Evolutionary conservation across 2,113 vertebrate species (phyloP).

Genomic region (Syngnathus scovelli): DNA sequence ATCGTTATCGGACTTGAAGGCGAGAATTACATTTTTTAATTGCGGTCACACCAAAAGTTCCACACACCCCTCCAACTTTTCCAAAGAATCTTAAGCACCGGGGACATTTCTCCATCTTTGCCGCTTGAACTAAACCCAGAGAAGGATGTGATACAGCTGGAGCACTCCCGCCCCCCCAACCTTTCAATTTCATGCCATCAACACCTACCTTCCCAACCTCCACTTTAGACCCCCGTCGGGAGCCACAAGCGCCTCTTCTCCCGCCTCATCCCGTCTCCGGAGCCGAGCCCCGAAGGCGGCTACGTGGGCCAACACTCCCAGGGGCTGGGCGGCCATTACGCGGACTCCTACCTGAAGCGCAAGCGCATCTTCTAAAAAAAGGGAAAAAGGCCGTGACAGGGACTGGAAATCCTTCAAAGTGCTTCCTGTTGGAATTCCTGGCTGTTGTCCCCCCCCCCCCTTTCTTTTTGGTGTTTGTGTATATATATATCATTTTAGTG

Average conservation of each 20-base stretch:
- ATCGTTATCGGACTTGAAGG: too few relatives aligned
- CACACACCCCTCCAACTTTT: not conserved
- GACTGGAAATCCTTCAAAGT: not conserved
- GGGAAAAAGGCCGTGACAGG: constrained; percentile 12
- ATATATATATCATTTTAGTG: constrained; percentile 63
- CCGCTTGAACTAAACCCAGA: not conserved
- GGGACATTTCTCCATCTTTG: not conserved
- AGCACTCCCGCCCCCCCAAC: not conserved
- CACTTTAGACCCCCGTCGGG: constrained; percentile 76
- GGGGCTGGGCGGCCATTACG: constrained; percentile 88
- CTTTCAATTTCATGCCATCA: not conserved
- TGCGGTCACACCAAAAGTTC: not conserved
- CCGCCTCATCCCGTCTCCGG: constrained; percentile 85
- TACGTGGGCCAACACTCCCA: constrained; percentile 92
- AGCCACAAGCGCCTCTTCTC: constrained; percentile 86
- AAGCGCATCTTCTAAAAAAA: constrained; percentile 81
- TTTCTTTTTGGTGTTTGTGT: constrained; percentile 35
- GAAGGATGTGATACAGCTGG: not conserved
- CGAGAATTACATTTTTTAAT: not conserved
- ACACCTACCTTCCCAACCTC: not conserved
- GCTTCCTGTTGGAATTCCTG: constrained; percentile 31
- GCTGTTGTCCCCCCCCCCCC: constrained; percentile 3
- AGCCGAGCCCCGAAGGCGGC: constrained; percentile 86
- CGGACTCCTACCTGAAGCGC: constrained; percentile 89
- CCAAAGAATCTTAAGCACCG: not conserved